Conservation (phyloP, 2,888 invertebrate species). For the Idaea biselata region DNA sequence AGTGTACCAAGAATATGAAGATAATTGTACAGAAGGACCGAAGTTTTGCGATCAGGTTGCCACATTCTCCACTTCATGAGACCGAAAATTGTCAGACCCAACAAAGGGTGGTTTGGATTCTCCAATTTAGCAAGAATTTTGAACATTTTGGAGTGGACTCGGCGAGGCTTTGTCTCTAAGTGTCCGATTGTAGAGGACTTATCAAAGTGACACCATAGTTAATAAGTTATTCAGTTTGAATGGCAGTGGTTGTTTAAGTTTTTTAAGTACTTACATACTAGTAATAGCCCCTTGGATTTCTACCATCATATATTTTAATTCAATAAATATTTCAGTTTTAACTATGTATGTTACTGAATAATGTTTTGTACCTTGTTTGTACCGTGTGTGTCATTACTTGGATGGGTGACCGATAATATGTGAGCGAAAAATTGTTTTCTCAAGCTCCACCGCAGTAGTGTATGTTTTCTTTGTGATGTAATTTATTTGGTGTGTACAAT, state of each 20-base stretch:
- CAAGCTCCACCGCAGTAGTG: too few relatives aligned
- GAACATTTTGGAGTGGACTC: slow-evolving; percentile 23
- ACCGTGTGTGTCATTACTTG: too few relatives aligned
- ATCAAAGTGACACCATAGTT: not conserved
- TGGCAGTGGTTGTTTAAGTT: not conserved
- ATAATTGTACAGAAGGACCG: slow-evolving; percentile 34
- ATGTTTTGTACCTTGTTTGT: too few relatives aligned
- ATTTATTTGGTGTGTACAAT: too few relatives aligned
- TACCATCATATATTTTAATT: not conserved
- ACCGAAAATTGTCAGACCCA: slow-evolving; percentile 52
- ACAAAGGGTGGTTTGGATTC: slow-evolving; percentile 41
- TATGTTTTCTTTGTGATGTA: too few relatives aligned
- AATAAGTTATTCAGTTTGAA: not conserved
- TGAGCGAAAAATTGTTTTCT: too few relatives aligned
- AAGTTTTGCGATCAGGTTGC: slow-evolving; percentile 38
- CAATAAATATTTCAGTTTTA: not conserved
- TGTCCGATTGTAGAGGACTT: slow-evolving; percentile 37
- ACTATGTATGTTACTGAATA: too few relatives aligned
- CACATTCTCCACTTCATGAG: slow-evolving; percentile 55
- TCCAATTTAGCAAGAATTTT: slow-evolving; percentile 46
- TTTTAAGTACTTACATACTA: not conserved
- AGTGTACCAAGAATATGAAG: slow-evolving; percentile 46
- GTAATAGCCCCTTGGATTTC: not conserved
- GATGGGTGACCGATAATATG: too few relatives aligned
- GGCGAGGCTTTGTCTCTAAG: slow-evolving; percentile 6